Base-by-base conservation (phyloP, 2,888 invertebrate genomes). In the Polyommatus iphigenia region DNA sequence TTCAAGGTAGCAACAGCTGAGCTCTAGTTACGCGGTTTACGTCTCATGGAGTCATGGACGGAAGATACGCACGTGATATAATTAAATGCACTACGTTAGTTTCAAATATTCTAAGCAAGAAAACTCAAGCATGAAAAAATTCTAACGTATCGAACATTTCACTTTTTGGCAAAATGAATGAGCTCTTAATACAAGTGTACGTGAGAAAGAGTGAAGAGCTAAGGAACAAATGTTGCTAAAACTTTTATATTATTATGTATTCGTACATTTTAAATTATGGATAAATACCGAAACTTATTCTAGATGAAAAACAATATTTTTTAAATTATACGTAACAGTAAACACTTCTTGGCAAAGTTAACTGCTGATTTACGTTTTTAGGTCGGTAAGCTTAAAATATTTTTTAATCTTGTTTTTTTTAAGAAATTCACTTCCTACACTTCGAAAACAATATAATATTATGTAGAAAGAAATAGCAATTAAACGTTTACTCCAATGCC, bases 1-100 rank as follows among this genome's bases (percentile, higher is more conserved):
- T 75, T 75, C 75, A 75, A 75, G 75, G 75, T 75, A 75, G 75
- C 75, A 54, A 75, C 54, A 75, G 75, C 50, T 50, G 18, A 46
- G 73, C 46, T 73, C 72, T 20, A 54, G 75, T 54, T 75, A 75
- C 54, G 75, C 54, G 75, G 75, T 75, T 75, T 75, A 29, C 54
- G 50, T 54, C 75, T 75, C 73, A 46, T 20, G 18, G 54, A 54
- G 54, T 75, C 73, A 46, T 46, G 24, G 29, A 75, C 54, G 50
- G 46, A 54, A 24, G 24, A 75, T 50, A 75, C 20, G 54, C 50
- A 67, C 29, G 67, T 67, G 29, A 29, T 67, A 67, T 67, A 15
- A 67, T 67, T 32, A 67, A 24, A 24, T 67, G 67, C 29, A 29
- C 67, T 29, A 15, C 15, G 24, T 67, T 29, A 29, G 6, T 67